A percentile compares a stretch with the other conserved stretches of the same genome.
These are phyloP conservation scores for Peromyscus aztecus DNA, from an alignment of 2,797 vertebrate genomes.

Conservation along the genomic window DNA sequence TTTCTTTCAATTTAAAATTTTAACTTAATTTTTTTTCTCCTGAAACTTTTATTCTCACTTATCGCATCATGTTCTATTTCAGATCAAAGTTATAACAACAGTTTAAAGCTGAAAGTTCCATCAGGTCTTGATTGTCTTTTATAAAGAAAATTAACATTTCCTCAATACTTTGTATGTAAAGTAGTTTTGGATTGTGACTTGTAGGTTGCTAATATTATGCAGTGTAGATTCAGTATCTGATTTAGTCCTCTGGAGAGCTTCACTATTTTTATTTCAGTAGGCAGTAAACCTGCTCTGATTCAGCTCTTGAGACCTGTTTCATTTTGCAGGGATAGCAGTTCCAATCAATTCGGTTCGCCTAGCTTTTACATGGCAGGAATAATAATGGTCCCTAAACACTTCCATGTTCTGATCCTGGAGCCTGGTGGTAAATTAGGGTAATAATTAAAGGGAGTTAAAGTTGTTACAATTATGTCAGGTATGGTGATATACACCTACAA, in stretches of 20 bases:
- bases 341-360: not conserved
- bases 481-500: not conserved
- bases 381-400: not conserved
- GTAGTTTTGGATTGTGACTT: not conserved
- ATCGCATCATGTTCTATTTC: not conserved
- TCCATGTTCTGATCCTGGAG: not conserved
- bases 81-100: not conserved
- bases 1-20: slow-evolving; percentile 18
- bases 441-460: not conserved
- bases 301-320: not conserved
- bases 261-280: not conserved
- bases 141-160: not conserved
- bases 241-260: not conserved
- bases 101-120: not conserved
- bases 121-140: not conserved
- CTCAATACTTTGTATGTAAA: not conserved
- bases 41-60: not conserved
- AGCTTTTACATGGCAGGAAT: not conserved
- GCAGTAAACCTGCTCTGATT: not conserved
- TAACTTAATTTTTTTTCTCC: not conserved
- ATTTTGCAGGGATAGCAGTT: not conserved
- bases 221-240: not conserved
- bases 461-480: not conserved
- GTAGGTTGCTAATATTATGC: not conserved
- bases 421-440: not conserved